A percentile compares a stretch with the other conserved stretches of the same genome.
phyloP scores from a whole-genome alignment of 2,797 vertebrate genomes.

The Muscicapa comitata region DNA sequence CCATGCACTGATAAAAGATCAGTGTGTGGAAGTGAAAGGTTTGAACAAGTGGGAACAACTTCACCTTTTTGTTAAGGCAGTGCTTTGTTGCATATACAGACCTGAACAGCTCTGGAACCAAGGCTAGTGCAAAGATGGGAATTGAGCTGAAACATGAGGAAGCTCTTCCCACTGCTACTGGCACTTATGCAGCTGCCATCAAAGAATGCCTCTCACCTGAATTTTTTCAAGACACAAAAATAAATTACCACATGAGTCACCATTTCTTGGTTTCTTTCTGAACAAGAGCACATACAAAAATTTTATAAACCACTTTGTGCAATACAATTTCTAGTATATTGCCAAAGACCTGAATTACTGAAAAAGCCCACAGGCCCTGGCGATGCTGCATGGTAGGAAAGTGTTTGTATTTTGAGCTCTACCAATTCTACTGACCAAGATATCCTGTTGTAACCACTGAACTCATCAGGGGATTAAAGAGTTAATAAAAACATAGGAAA shows the following conservation, averaged over 20 bases:
- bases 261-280: background rate
- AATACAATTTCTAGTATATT: background rate
- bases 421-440: background rate
- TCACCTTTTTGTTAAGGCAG: background rate
- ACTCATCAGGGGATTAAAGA: background rate
- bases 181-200: background rate
- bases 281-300: background rate
- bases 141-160: background rate
- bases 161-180: background rate
- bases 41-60: background rate
- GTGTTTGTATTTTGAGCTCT: background rate
- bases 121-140: background rate
- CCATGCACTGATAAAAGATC: background rate
- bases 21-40: background rate
- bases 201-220: background rate
- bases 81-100: background rate
- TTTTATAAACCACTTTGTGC: background rate
- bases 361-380: background rate
- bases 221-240: background rate
- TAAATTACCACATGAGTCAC: background rate
- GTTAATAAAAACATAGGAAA: constrained; percentile 31
- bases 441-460: background rate
- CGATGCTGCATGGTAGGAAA: background rate
- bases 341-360: background rate
- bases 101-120: background rate